Base-by-base conservation (phyloP, 1,140 invertebrate species). In the Lordiphosa clarofinis region DNA sequence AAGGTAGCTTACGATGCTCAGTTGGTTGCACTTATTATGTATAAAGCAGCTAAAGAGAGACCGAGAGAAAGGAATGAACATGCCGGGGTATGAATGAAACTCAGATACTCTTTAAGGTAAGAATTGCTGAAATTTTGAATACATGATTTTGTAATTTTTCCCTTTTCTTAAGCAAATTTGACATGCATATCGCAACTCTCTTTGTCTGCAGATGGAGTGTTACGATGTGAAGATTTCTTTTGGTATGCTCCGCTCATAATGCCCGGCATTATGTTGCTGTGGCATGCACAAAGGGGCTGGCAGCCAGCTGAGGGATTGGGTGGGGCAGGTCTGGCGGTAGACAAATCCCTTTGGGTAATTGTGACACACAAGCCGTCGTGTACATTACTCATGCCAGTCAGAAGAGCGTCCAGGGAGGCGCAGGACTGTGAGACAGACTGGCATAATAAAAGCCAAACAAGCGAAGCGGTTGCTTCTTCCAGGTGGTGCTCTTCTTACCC, bases 391-490 rank as follows among this genome's bases (percentile, higher is more conserved):
- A 54, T 40, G 28, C 38, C 50, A 21, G 35, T 9, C 9, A 10
- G 5, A 21, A 19, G n/a, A 24, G 13, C 9, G 10, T 6, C 4
- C 12, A 31, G n/a, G 47, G 13, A 37, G 19, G 10, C 19, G 8
- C 11, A 42, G 6, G 24, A 19, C n/a, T 15, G 15, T 15, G 11
- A 24, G 28, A 35, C 39, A 35, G 49, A 39, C 49, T 28, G 38
- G 50, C 50, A 54, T 54, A 54, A 54, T 54, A 54, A 54, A 54
- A 54, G 50, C 50, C 50, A 54, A 54, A 54, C 50, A 54, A 54
- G 39, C 37, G 50, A n/a, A 33, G 13, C 50, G 39, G 50, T 40
- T 35, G 28, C 21, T 12, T 40, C 50, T 54, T 54, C 43, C 38
- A 54, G 50, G 50, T 54, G 28, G 38, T 40, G 10, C 24, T 4